A percentile compares a stretch with the other conserved stretches of the same genome.
Evolutionary conservation across 2,888 invertebrate genomes (phyloP).

Genomic region (Alitta virens): DNA sequence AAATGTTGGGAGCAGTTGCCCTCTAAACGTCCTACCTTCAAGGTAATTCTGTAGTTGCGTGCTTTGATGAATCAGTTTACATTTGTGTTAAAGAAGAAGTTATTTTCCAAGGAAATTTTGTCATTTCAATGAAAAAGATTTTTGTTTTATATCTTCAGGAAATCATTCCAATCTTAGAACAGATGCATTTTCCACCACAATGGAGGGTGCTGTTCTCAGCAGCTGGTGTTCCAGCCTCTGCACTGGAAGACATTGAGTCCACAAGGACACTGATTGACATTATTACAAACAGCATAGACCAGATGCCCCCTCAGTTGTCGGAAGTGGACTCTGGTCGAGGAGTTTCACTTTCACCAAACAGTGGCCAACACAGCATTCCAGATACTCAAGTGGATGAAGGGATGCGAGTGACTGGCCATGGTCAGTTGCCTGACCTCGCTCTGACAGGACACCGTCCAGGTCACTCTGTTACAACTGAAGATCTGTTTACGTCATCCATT

Average conservation of each 20-base stretch:
- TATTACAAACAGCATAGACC: constrained; percentile 36
- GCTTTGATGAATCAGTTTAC: too few relatives aligned
- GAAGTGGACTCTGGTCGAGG: constrained; percentile 3
- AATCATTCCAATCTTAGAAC: constrained; percentile 36
- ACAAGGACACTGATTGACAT: constrained; percentile 43
- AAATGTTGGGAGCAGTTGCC: constrained; percentile 47
- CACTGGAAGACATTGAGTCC: constrained; percentile 41
- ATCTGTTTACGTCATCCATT: background rate
- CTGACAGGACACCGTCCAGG: background rate
- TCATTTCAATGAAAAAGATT: background rate
- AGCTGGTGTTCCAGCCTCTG: constrained; percentile 40
- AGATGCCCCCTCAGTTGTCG: background rate
- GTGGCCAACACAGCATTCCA: background rate
- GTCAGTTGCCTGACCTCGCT: background rate
- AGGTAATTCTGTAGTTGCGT: too few relatives aligned
- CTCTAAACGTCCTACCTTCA: constrained; percentile 43
- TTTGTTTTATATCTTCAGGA: constrained; percentile 33
- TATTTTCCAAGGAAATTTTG: too few relatives aligned
- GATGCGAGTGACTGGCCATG: background rate
- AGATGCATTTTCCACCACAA: constrained; percentile 41
- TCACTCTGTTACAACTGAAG: background rate
- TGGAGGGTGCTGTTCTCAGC: constrained; percentile 42
- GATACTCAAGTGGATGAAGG: background rate
- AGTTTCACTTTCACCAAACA: constrained; percentile 2
- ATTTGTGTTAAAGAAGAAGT: too few relatives aligned